A percentile compares a stretch with the other conserved stretches of the same genome.
Evolutionary conservation across 2,113 vertebrate species (phyloP).

Genomic region (Scatophagus argus): DNA sequence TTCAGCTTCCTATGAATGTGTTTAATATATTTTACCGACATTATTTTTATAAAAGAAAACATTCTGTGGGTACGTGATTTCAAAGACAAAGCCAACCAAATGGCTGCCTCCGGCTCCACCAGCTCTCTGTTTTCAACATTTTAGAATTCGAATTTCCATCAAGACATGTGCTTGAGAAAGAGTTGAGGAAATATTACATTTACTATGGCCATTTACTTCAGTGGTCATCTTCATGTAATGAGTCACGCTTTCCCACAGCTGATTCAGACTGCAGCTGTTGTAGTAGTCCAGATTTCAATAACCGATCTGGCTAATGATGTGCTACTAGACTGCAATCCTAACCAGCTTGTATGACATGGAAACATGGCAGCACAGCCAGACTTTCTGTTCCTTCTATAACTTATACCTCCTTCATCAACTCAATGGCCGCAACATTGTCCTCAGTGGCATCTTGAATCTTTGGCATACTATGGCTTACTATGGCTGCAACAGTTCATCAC

Average conservation of each 20-base stretch:
- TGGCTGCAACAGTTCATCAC: neutral
- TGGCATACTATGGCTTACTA: neutral
- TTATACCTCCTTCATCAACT: neutral
- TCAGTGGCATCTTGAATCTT: neutral
- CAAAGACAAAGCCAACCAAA: constrained; percentile 4
- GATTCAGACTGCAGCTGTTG: constrained; percentile 53
- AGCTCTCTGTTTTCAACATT: constrained; percentile 17
- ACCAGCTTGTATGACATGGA: constrained; percentile 25
- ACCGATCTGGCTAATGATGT: constrained; percentile 33
- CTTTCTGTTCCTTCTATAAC: neutral
- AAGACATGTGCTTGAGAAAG: constrained; percentile 28
- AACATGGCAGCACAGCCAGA: constrained; percentile 6
- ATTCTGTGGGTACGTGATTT: neutral
- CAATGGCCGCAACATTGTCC: neutral
- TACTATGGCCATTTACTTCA: constrained; percentile 26
- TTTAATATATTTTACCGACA: constrained; percentile 1
- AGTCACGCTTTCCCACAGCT: constrained; percentile 52
- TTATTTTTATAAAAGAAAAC: neutral
- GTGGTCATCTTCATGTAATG: constrained; percentile 34
- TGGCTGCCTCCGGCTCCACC: neutral
- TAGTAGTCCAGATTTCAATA: constrained; percentile 31
- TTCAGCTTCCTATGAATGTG: neutral
- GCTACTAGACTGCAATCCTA: constrained; percentile 32
- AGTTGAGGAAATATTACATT: constrained; percentile 12
- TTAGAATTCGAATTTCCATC: constrained; percentile 30